phyloP scores from a whole-genome alignment of 2,113 vertebrate species.

The Leptodactylus fuscus region DNA sequence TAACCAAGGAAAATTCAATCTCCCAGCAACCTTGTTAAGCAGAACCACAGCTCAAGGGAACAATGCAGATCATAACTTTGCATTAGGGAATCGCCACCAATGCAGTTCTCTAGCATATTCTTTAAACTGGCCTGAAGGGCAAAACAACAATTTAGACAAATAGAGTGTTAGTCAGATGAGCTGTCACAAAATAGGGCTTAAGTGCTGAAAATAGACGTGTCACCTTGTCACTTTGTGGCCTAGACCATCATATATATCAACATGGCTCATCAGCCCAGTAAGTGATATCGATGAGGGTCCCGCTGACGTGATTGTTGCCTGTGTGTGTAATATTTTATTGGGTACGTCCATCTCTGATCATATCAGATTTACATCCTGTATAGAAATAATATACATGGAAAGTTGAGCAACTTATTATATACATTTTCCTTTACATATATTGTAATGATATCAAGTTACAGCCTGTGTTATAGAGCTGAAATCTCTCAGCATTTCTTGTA shows the following conservation, averaged over 20 bases:
- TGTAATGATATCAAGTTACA: no score
- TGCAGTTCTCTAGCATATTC: neutral
- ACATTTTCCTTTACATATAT: no score
- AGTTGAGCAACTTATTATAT: no score
- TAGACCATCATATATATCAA: no score
- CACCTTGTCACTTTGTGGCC: neutral
- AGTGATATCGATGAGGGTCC: neutral
- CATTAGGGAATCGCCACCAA: neutral
- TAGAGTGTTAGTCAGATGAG: constrained; percentile 69
- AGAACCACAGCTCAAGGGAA: neutral
- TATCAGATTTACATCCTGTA: neutral
- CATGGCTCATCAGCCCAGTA: neutral
- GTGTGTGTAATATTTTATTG: neutral
- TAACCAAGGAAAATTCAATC: no score
- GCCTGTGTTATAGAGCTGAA: no score
- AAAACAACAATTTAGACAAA: neutral
- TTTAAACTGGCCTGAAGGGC: neutral
- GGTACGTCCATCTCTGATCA: neutral
- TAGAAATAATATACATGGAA: no score
- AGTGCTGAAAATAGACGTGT: neutral
- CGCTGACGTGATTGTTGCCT: neutral
- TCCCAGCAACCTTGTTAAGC: neutral
- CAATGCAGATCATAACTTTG: neutral
- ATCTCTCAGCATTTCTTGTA: no score
- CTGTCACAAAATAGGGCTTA: constrained; percentile 61